Percentiles rank a stretch among this genome's conserved stretches.
These are phyloP conservation scores for Phylloscopus collybita DNA, from an alignment of 2,797 vertebrate species.

Conservation along the genomic window DNA sequence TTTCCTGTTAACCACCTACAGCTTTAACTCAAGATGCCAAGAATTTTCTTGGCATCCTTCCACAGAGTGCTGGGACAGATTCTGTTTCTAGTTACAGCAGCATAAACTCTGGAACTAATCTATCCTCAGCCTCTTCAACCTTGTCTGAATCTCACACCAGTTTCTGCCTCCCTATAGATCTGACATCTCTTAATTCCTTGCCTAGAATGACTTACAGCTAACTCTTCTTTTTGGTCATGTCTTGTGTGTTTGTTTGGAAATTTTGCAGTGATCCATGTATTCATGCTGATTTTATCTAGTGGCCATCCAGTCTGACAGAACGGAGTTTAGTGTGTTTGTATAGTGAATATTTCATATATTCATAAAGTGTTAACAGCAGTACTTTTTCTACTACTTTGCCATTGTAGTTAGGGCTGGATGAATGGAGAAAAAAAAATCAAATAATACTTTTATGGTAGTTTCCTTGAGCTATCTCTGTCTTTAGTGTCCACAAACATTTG, in stretches of 20 bases:
- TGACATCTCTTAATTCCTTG: neutral
- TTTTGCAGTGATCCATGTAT: neutral
- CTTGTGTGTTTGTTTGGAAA: neutral
- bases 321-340: neutral
- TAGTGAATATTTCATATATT: neutral
- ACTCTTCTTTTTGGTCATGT: neutral
- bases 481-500: neutral
- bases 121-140: neutral
- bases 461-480: neutral
- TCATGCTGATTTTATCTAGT: neutral
- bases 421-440: neutral
- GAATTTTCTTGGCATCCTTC: slow-evolving; percentile 36
- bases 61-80: neutral
- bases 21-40: slow-evolving; percentile 29
- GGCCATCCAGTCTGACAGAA: neutral
- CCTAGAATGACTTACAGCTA: neutral
- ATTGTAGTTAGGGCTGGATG: neutral
- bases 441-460: neutral
- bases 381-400: neutral
- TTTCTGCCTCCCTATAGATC: neutral
- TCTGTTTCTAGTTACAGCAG: slow-evolving; percentile 17
- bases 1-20: slow-evolving; percentile 50
- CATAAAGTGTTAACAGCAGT: neutral
- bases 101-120: neutral
- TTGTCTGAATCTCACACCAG: neutral